Evolutionary conservation across 2,113 vertebrate genomes (phyloP).

Genomic region (Crotalus horridus): DNA sequence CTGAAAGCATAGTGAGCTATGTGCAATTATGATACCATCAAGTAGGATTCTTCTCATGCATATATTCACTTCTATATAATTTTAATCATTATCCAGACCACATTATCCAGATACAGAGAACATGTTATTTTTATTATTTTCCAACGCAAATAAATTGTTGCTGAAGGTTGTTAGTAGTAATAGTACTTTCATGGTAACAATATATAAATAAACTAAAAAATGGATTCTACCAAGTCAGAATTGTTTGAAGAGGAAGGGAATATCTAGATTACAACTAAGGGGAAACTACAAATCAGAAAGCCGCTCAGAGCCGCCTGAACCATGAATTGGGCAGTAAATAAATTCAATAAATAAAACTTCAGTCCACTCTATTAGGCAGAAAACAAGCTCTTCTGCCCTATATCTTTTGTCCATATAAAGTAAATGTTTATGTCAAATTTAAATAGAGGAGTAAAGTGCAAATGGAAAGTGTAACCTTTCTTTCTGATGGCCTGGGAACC

Average conservation of each 20-base stretch:
- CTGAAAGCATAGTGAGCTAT: neutral
- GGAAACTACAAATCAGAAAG: neutral
- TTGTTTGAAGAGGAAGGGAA: neutral
- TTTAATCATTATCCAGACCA: neutral
- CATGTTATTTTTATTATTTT: neutral
- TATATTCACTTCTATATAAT: neutral
- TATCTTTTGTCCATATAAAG: neutral
- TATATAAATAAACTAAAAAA: neutral
- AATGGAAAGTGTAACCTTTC: neutral
- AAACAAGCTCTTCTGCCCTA: neutral
- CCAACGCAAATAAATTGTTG: neutral
- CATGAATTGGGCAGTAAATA: neutral
- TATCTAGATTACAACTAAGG: neutral
- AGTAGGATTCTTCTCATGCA: neutral
- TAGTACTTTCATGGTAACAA: neutral
- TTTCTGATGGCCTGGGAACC: conserved; percentile 13
- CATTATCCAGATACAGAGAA: neutral
- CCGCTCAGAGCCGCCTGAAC: neutral
- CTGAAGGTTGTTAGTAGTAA: neutral
- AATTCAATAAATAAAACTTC: neutral
- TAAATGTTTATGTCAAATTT: conserved; percentile 21
- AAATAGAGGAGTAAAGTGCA: neutral
- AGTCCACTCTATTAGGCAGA: neutral
- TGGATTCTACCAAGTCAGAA: neutral
- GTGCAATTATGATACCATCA: neutral